These are phyloP conservation scores for Anarrhichthys ocellatus DNA, from an alignment of 2,113 vertebrate species.

Conservation along the genomic window DNA sequence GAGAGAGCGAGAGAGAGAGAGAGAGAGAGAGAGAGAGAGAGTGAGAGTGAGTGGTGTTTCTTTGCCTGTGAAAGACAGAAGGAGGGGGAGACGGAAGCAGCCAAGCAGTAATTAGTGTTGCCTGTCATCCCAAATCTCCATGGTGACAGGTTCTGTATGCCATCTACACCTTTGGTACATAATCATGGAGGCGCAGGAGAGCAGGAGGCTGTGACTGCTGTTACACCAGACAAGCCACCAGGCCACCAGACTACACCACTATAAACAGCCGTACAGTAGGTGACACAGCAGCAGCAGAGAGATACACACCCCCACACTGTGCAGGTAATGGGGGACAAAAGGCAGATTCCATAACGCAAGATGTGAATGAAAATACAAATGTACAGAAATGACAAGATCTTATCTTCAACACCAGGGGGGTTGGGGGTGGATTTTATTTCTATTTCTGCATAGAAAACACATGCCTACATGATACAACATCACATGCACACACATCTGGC, in stretches of 20 bases:
- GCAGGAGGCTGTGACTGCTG: conserved; percentile 56
- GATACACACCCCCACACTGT: background rate
- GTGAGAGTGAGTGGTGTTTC: conserved; percentile 8
- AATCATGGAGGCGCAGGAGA: conserved; percentile 62
- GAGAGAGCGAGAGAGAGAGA: background rate
- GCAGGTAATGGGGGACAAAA: conserved; percentile 1
- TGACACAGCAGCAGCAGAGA: conserved; percentile 5
- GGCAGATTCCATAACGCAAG: background rate
- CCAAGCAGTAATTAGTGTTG: conserved; percentile 71
- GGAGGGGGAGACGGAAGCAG: conserved; percentile 49
- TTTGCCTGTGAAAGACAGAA: conserved; percentile 43
- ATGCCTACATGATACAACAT: conserved; percentile 68
- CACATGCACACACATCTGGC: conserved; percentile 41
- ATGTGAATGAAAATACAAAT: conserved; percentile 25
- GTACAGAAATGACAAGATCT: background rate
- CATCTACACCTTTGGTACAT: conserved; percentile 67
- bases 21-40: background rate
- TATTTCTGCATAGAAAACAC: conserved; percentile 80
- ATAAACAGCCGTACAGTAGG: conserved; percentile 59
- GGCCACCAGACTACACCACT: conserved; percentile 35
- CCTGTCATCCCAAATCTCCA: conserved; percentile 79
- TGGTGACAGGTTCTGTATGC: conserved; percentile 78
- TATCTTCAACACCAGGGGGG: conserved; percentile 45
- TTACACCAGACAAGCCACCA: conserved; percentile 44
- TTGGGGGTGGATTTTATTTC: conserved; percentile 71